phyloP scores from a whole-genome alignment of 2,888 invertebrate species.

The Tortricodes alternella region DNA sequence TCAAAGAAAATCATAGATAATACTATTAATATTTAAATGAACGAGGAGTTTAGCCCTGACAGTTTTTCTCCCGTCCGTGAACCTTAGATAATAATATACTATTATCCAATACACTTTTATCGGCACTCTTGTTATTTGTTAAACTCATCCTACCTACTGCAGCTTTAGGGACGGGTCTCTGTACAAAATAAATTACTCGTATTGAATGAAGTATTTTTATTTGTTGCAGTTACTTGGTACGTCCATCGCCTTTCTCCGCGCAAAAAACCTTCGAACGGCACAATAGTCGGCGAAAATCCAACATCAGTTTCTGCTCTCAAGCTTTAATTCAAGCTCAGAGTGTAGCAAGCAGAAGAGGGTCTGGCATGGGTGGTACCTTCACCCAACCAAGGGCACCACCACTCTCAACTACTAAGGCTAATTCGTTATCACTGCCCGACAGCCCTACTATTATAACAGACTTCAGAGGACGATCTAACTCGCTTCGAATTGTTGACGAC shows the following conservation, averaged over 20 bases:
- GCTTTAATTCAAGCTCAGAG: conserved; percentile 84
- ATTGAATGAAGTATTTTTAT: neutral
- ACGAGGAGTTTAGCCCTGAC: too few relatives aligned
- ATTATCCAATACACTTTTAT: too few relatives aligned
- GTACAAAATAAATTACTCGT: neutral
- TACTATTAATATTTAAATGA: too few relatives aligned
- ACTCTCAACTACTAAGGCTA: conserved; percentile 91
- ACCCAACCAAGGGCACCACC: conserved; percentile 88
- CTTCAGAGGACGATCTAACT: conserved; percentile 92
- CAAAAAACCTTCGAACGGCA: conserved; percentile 97
- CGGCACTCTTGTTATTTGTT: too few relatives aligned
- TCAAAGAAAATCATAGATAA: too few relatives aligned
- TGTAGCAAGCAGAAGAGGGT: conserved; percentile 86
- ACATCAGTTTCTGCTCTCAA: conserved; percentile 94
- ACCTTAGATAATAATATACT: too few relatives aligned
- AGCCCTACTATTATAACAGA: conserved; percentile 92
- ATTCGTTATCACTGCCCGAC: conserved; percentile 94
- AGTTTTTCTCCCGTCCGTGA: too few relatives aligned
- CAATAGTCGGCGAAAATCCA: conserved; percentile 94
- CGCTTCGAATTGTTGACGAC: conserved; percentile 93
- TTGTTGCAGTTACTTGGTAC: conserved; percentile 90
- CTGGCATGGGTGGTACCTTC: conserved; percentile 86
- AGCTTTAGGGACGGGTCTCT: too few relatives aligned
- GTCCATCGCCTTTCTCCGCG: conserved; percentile 97
- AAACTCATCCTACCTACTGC: neutral